Conservation (phyloP, 2,113 vertebrate species). For the Muntiacus reevesi region DNA sequence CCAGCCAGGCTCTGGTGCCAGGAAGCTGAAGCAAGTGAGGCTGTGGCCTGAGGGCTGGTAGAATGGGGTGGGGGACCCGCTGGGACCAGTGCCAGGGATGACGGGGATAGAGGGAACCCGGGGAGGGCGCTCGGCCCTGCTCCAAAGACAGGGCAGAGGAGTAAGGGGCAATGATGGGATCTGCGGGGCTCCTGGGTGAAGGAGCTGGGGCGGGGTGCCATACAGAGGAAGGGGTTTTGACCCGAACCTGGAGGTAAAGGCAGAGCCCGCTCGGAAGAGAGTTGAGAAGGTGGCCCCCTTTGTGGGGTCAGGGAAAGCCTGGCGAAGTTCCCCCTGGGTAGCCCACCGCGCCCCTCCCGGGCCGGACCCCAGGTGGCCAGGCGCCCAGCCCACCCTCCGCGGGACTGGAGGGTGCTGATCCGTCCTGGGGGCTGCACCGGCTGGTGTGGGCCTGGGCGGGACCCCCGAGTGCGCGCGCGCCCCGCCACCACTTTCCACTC, state of each 20-base stretch:
- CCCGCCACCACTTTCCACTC: background rate
- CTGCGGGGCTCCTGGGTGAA: background rate
- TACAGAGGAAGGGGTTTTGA: background rate
- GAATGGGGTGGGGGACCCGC: background rate
- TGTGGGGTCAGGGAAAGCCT: background rate
- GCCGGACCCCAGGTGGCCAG: background rate
- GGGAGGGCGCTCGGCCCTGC: background rate
- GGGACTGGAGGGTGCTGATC: background rate
- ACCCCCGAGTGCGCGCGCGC: background rate
- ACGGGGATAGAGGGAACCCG: fast-evolving
- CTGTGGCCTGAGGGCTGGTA: background rate
- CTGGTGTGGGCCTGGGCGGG: background rate
- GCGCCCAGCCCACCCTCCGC: background rate
- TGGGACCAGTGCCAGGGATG: background rate
- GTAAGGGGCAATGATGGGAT: background rate
- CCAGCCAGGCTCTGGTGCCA: background rate
- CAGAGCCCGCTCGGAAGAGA: background rate
- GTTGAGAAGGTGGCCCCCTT: background rate
- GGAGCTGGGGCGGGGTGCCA: fast-evolving
- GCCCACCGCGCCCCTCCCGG: fast-evolving
- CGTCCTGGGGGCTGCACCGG: background rate
- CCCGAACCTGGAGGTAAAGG: background rate
- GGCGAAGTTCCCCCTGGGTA: background rate
- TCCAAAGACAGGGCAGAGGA: background rate
- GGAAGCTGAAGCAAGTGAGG: background rate